Percentiles rank a stretch among this genome's conserved stretches.
Evolutionary conservation across 1,140 invertebrate genomes (phyloP).

Genomic region (Rhizoglyphus robini): DNA sequence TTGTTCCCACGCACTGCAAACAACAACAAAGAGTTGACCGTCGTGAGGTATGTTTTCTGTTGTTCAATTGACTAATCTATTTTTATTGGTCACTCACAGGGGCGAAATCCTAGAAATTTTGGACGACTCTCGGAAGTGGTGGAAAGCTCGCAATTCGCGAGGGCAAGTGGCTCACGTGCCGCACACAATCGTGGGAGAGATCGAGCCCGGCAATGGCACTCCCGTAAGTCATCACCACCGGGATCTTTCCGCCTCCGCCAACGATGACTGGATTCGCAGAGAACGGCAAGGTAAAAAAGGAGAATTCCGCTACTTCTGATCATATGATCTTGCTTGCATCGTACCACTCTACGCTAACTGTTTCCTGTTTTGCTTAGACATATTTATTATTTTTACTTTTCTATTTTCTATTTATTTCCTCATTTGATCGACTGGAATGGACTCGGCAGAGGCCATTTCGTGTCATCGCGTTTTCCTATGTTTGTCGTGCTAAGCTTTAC

Average conservation of each 20-base stretch:
- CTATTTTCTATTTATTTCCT: no score
- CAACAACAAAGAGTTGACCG: constrained; percentile 93
- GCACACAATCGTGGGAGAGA: constrained; percentile 69
- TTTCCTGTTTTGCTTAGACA: neutral
- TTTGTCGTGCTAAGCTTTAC: no score
- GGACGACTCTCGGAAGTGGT: constrained; percentile 93
- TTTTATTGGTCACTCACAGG: constrained; percentile 1
- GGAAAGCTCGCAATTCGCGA: constrained; percentile 82
- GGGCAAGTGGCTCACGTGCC: constrained; percentile 86
- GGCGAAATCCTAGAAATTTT: constrained; percentile 50
- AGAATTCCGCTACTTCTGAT: constrained; percentile 81
- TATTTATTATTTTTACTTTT: neutral
- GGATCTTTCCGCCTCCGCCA: neutral
- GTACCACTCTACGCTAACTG: neutral
- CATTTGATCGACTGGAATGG: no score
- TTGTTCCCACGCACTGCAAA: constrained; percentile 90
- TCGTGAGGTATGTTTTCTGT: constrained; percentile 49
- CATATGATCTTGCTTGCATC: neutral
- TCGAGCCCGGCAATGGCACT: neutral
- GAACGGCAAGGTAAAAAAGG: constrained; percentile 83
- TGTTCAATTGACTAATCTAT: no score
- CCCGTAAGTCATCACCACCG: neutral
- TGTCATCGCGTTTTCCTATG: no score
- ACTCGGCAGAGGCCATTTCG: no score
- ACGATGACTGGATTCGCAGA: constrained; percentile 62